Evolutionary conservation across 2,113 vertebrate genomes (phyloP).

Genomic region (Toxostoma redivivum): DNA sequence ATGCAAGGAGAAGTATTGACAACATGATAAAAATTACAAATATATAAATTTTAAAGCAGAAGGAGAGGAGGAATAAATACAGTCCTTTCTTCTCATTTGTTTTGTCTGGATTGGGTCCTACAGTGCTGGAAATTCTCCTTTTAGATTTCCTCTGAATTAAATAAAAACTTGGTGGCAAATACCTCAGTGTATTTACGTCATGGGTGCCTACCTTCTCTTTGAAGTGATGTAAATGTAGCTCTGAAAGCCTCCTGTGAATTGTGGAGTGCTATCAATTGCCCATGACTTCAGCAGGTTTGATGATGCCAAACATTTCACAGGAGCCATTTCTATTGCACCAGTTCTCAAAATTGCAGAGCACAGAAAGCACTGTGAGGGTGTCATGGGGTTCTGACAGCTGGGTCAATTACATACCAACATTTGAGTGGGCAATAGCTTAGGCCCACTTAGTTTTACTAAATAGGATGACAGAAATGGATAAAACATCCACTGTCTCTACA

Average conservation of each 20-base stretch:
- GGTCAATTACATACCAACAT: not conserved
- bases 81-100: not conserved
- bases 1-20: not conserved
- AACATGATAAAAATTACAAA: not conserved
- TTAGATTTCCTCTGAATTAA: not conserved
- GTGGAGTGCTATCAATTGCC: not conserved
- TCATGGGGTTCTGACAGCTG: not conserved
- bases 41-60: not conserved
- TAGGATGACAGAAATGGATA: not conserved
- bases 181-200: not conserved
- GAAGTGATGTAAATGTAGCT: fast-evolving
- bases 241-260: not conserved
- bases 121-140: not conserved
- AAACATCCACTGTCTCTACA: not conserved
- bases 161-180: not conserved
- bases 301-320: not conserved
- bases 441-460: not conserved
- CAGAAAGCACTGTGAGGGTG: not conserved
- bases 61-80: not conserved
- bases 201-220: not conserved
- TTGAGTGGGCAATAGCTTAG: not conserved
- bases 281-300: not conserved
- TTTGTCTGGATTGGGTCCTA: not conserved
- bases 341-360: not conserved
- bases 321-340: not conserved